A percentile compares a stretch with the other conserved stretches of the same genome.
Evolutionary conservation across 2,888 invertebrate genomes (phyloP).

Genomic region (Temnothorax rugatulus): DNA sequence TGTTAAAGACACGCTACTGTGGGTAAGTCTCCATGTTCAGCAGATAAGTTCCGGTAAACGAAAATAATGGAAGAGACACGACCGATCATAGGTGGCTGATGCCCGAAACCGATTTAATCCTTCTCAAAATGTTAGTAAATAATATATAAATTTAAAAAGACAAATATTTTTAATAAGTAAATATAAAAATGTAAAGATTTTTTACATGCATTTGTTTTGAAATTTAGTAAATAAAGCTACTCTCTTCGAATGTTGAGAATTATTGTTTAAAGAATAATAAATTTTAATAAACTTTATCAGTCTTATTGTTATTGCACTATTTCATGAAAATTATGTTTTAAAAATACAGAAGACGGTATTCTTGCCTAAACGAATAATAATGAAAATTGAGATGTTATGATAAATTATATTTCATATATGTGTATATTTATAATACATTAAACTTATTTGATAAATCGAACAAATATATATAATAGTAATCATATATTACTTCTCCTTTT

Average conservation of each 20-base stretch:
- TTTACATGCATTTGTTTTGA: neutral
- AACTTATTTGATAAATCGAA: conserved; percentile 1
- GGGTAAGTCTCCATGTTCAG: neutral
- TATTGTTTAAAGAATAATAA: neutral
- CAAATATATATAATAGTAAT: neutral
- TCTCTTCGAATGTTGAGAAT: neutral
- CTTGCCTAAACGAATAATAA: neutral
- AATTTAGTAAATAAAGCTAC: neutral
- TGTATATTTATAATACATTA: neutral
- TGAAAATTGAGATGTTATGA: neutral
- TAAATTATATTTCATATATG: neutral
- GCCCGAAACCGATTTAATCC: neutral
- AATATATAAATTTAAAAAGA: neutral
- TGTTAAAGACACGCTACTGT: neutral
- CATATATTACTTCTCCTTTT: neutral
- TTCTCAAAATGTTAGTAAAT: neutral
- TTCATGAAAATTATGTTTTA: neutral
- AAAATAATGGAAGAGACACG: neutral
- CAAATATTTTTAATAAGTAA: neutral
- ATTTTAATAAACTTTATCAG: neutral
- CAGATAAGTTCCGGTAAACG: neutral
- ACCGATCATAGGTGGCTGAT: neutral
- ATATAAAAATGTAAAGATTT: neutral
- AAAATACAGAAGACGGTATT: neutral
- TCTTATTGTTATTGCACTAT: neutral